Evolutionary conservation across 2,797 vertebrate species (phyloP).

Genomic region (Eulemur mongoz): DNA sequence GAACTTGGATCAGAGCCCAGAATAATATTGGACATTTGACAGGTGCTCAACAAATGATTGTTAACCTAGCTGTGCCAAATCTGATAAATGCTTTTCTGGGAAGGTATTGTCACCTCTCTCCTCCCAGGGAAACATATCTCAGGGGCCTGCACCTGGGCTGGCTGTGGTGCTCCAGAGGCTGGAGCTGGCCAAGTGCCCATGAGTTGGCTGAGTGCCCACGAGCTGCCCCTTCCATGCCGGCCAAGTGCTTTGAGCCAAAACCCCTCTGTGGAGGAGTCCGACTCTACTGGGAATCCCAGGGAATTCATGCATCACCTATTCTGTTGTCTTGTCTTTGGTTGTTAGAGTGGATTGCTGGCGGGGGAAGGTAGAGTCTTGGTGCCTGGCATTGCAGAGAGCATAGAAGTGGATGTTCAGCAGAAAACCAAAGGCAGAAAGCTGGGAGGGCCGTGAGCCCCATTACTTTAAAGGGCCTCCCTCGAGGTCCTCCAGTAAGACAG

Average conservation of each 20-base stretch:
- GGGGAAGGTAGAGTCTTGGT: not conserved
- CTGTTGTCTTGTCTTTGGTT: not conserved
- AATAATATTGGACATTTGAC: not conserved
- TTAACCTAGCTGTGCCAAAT: not conserved
- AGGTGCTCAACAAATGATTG: not conserved
- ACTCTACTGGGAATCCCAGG: not conserved
- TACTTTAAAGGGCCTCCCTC: not conserved
- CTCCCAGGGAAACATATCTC: not conserved
- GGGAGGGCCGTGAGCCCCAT: fast-evolving
- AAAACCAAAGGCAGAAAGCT: not conserved
- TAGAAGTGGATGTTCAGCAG: not conserved
- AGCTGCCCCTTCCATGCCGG: not conserved
- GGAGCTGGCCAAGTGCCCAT: not conserved
- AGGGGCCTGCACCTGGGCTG: not conserved
- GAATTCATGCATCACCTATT: not conserved
- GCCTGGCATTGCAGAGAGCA: not conserved
- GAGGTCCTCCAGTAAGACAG: not conserved
- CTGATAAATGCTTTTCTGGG: not conserved
- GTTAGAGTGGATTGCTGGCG: not conserved
- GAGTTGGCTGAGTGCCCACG: not conserved
- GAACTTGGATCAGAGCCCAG: not conserved
- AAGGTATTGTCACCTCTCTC: not conserved
- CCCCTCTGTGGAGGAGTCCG: fast-evolving
- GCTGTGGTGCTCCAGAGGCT: not conserved
- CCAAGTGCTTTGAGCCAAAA: not conserved